Evolutionary conservation across 2,797 vertebrate genomes (phyloP).

Genomic region (Gila robusta): DNA sequence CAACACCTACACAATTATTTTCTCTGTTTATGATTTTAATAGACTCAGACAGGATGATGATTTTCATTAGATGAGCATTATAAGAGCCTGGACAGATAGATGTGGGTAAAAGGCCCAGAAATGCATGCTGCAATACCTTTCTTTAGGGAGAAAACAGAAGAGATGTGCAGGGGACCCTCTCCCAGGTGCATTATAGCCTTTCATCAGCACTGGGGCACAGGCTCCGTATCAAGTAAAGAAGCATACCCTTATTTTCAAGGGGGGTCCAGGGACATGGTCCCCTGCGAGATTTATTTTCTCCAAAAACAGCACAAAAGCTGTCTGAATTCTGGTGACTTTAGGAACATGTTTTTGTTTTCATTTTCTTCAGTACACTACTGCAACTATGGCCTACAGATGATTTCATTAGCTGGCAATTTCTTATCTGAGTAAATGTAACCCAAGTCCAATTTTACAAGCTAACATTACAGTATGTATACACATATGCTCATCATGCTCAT

Average conservation of each 20-base stretch:
- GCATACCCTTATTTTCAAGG: slow-evolving; percentile 6
- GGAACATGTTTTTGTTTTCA: background rate
- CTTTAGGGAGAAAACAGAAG: slow-evolving; percentile 4
- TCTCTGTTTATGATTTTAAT: slow-evolving; percentile 17
- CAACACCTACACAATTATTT: slow-evolving; percentile 19
- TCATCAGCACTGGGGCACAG: slow-evolving; percentile 24
- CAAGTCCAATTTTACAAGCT: background rate
- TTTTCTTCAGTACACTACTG: background rate
- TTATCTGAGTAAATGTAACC: background rate
- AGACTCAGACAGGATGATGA: background rate
- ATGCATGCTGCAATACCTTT: slow-evolving; percentile 24
- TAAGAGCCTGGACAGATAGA: background rate
- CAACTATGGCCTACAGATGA: background rate
- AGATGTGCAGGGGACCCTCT: no score
- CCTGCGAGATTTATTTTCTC: slow-evolving; percentile 11
- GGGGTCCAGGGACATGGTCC: background rate
- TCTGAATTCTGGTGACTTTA: background rate
- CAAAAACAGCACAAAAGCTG: slow-evolving; percentile 29
- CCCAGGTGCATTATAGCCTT: slow-evolving; percentile 1
- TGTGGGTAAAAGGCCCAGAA: background rate
- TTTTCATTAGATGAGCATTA: background rate
- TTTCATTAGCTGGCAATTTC: background rate
- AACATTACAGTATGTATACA: background rate
- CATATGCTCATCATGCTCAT: background rate
- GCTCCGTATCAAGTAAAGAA: slow-evolving; percentile 2